phyloP scores from a whole-genome alignment of 2,113 vertebrate species.

The Paradoxurus hermaphroditus region DNA sequence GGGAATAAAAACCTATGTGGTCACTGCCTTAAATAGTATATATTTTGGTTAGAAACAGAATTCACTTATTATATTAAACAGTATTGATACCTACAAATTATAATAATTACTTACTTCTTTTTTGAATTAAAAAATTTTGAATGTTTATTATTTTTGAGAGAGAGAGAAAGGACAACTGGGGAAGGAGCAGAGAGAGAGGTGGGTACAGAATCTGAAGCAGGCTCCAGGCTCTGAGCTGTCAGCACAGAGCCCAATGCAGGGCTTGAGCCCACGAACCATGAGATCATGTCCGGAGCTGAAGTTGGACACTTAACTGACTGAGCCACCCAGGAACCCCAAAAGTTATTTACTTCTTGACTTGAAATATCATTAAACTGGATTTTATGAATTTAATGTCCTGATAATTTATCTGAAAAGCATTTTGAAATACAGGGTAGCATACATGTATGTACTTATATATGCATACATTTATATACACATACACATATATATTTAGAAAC shows the following conservation, averaged over 20 bases:
- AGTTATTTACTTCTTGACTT: background rate
- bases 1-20: background rate
- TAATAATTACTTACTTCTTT: background rate
- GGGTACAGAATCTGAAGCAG: too few relatives aligned
- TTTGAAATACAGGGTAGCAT: background rate
- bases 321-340: too few relatives aligned
- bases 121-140: too few relatives aligned
- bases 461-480: background rate
- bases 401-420: background rate
- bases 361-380: background rate
- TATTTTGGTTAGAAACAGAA: background rate
- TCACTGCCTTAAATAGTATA: background rate
- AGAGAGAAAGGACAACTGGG: too few relatives aligned
- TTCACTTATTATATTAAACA: background rate
- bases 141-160: too few relatives aligned
- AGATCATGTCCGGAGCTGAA: too few relatives aligned
- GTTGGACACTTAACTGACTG: too few relatives aligned
- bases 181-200: too few relatives aligned
- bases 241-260: too few relatives aligned
- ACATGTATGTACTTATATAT: background rate
- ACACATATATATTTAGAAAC: background rate
- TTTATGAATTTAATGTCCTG: background rate
- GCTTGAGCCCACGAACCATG: too few relatives aligned
- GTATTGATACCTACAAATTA: background rate
- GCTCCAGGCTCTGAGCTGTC: too few relatives aligned